Evolutionary conservation across 92 coral and sea anemone genomes (phyloP).

Genomic region (Palythoa grandiflora): DNA sequence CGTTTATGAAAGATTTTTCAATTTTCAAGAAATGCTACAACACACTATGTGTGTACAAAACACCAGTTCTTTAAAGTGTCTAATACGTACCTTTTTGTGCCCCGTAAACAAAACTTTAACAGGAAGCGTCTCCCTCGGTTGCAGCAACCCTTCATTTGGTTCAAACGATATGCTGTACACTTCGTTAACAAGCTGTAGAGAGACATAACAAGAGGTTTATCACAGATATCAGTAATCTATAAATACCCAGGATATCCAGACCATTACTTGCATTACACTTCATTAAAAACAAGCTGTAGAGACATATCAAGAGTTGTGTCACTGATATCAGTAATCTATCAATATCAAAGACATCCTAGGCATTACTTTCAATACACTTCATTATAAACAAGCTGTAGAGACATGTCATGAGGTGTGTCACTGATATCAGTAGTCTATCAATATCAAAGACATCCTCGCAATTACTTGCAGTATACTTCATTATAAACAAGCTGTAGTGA

Average conservation of each 20-base stretch:
- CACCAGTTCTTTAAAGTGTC: too few relatives aligned
- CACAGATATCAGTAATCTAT: neutral
- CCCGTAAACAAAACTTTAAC: conserved; percentile 84
- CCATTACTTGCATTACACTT: conserved; percentile 30
- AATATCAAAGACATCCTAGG: too few relatives aligned
- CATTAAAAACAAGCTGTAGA: neutral
- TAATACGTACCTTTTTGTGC: conserved; percentile 78
- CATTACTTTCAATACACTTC: too few relatives aligned
- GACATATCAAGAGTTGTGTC: too few relatives aligned
- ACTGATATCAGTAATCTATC: too few relatives aligned
- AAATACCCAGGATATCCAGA: neutral
- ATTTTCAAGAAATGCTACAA: neutral
- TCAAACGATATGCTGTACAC: conserved; percentile 79
- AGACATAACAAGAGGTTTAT: neutral
- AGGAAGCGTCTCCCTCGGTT: conserved; percentile 81
- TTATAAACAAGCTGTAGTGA: too few relatives aligned
- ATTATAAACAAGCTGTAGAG: too few relatives aligned
- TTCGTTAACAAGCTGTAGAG: conserved; percentile 24
- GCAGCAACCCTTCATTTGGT: conserved; percentile 76
- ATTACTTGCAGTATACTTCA: too few relatives aligned
- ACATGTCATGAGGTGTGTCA: too few relatives aligned
- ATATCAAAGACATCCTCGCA: too few relatives aligned
- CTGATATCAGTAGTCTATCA: too few relatives aligned
- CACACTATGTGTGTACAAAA: neutral
- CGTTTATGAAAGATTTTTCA: neutral